phyloP scores from a whole-genome alignment of 2,797 vertebrate species.

The Nothura maculosa region DNA sequence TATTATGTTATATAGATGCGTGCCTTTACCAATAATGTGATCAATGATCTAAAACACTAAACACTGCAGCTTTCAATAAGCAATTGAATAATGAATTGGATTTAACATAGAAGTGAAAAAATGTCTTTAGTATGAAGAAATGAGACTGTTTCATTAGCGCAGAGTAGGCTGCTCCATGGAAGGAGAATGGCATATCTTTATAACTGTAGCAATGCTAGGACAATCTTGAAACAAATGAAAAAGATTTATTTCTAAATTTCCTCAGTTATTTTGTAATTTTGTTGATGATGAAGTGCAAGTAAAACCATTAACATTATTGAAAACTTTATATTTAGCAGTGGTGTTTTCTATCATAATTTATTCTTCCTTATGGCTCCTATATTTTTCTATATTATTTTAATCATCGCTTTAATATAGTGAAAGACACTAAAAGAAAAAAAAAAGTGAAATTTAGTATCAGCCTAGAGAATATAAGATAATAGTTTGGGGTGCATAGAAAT shows the following conservation, averaged over 20 bases:
- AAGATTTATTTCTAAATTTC: neutral
- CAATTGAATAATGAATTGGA: neutral
- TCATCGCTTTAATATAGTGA: neutral
- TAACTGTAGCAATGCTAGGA: neutral
- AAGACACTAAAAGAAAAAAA: neutral
- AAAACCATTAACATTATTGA: neutral
- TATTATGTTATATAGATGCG: neutral
- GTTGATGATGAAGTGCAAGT: neutral
- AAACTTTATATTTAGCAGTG: neutral
- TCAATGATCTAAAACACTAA: neutral
- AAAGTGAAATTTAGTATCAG: neutral
- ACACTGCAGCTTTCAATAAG: neutral
- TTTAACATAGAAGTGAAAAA: neutral
- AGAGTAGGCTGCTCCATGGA: neutral
- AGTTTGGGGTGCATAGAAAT: neutral
- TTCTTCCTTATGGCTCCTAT: neutral
- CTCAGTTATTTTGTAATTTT: neutral
- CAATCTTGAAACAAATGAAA: neutral
- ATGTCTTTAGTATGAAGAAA: neutral
- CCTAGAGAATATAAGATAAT: neutral
- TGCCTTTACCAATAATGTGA: neutral
- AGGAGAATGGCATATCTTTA: rapidly evolving
- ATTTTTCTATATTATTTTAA: neutral
- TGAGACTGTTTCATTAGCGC: neutral
- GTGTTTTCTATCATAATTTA: neutral